phyloP scores from a whole-genome alignment of 2,888 invertebrate genomes.

The Troilus luridus region DNA sequence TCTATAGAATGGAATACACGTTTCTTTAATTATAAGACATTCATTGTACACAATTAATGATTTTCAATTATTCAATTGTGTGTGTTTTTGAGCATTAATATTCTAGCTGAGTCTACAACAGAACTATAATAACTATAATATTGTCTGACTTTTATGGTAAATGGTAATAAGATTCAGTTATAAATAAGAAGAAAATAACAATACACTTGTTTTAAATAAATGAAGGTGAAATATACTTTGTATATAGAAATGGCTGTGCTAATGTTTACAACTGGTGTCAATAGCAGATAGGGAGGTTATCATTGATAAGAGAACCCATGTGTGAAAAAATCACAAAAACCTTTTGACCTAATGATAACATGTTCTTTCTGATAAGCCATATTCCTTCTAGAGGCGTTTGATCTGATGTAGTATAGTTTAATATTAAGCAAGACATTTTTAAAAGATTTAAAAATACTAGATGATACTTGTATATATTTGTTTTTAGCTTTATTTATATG shows the following conservation, averaged over 20 bases:
- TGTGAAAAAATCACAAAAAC: not conserved
- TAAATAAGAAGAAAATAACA: not conserved
- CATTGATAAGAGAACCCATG: not conserved
- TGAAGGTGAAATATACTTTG: not conserved
- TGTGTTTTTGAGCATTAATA: too few relatives aligned
- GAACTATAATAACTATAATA: too few relatives aligned
- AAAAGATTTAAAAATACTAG: not conserved
- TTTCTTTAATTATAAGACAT: too few relatives aligned
- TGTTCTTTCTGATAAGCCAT: not conserved
- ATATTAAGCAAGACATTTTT: not conserved
- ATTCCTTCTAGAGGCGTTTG: not conserved
- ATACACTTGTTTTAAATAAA: not conserved
- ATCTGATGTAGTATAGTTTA: not conserved
- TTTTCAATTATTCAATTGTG: too few relatives aligned
- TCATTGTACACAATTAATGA: too few relatives aligned
- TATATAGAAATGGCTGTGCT: not conserved
- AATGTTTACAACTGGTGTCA: conserved; percentile 4
- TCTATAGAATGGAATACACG: too few relatives aligned
- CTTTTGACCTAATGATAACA: not conserved
- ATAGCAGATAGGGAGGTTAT: conserved; percentile 12
- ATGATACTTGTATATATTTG: not conserved
- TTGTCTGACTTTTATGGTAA: not conserved
- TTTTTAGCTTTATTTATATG: not conserved
- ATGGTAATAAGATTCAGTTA: not conserved
- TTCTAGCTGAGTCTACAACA: too few relatives aligned